Evolutionary conservation across 2,113 vertebrate species (phyloP).

Genomic region (Dasyurus viverrinus): DNA sequence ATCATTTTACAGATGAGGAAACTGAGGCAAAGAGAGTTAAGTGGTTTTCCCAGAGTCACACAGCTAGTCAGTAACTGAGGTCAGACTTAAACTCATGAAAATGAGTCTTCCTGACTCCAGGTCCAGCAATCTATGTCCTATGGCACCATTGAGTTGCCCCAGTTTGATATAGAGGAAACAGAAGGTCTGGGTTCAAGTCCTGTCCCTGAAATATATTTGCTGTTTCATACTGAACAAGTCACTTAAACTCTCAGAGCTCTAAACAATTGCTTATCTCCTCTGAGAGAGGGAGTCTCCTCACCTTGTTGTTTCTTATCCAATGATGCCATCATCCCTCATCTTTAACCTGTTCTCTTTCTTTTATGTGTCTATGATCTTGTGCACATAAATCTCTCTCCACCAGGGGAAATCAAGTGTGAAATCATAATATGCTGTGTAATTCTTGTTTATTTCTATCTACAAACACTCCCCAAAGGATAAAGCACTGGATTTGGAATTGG

Average conservation of each 20-base stretch:
- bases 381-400: not conserved
- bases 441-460: not conserved
- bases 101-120: not conserved
- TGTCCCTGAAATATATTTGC: not conserved
- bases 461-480: not conserved
- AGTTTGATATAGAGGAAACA: not conserved
- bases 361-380: not conserved
- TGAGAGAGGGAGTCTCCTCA: no score
- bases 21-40: not conserved
- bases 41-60: not conserved
- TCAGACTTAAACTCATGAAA: not conserved
- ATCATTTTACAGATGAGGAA: not conserved
- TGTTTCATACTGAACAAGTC: not conserved
- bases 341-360: not conserved
- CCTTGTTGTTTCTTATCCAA: no score
- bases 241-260: not conserved
- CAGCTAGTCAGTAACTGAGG: not conserved
- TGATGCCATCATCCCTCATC: no score
- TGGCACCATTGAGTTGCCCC: not conserved
- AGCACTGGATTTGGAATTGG: not conserved
- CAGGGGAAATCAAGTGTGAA: not conserved
- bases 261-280: not conserved
- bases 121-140: not conserved
- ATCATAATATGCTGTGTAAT: not conserved
- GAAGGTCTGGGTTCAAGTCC: not conserved